Base-by-base conservation (phyloP, 2,797 vertebrate species). In the Momotus momota region DNA sequence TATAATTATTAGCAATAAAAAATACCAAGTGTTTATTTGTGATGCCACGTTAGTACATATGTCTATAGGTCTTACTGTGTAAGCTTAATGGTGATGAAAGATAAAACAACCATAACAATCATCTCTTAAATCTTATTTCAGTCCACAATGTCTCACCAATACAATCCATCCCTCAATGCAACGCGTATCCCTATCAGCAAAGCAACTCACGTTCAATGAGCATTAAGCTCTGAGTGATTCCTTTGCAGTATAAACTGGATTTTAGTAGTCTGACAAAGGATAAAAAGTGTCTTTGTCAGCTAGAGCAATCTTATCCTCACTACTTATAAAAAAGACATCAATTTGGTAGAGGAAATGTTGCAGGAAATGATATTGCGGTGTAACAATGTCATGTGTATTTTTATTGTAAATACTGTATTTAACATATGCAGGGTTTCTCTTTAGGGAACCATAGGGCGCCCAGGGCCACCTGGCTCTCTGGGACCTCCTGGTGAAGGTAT, bases 401-500 rank as follows among this genome's bases (percentile, higher is more conserved):
- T 90, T 86, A 43, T 80, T 43, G n/a, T 35, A 14, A 79, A 83
- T 70, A 48, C 70, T 79, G 21, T 77, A 40, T 77, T 89, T 90
- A 88, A 78, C 15, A 0, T 54, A 43, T 75, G 65, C 22, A 51
- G 66, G 13, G 20, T 81, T 90, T 85, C 55, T 88, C 52, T 97
- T 81, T 95, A 99, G 99, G 99, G 99, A 91, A 97, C 97, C 94
- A 40, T 83, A 71, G 99, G 99, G 85, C 98, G 98, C 35, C 94
- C 98, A 95, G 99, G 99, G 45, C 95, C 97, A 67, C 91, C 97
- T 77, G 99, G 99, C 31, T 97, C 98, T 95, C 51, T 81, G 72
- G 99, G 99, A 86, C 98, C 98, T 86, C 97, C 97, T 78, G 99
- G 99, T 75, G 98, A 99, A 96, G 98, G 99, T 79, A 97, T 99